Evolutionary conservation across 2,797 vertebrate species (phyloP), one percentile per base, ranked within the genome.

Genomic region (Knipowitschia caucasica): DNA sequence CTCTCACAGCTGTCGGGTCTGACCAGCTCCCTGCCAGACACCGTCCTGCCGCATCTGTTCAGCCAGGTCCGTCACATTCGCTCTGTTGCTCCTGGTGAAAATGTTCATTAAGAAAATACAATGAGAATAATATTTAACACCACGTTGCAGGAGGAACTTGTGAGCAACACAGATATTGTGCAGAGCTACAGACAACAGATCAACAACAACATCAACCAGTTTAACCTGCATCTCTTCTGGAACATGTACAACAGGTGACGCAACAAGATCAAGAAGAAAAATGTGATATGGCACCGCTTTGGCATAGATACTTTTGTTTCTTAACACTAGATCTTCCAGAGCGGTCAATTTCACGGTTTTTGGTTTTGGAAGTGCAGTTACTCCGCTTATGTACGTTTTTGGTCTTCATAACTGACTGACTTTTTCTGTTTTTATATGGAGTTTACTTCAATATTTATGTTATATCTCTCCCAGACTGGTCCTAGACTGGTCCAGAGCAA

Each of bases 211-310:
- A 69, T 98, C 79, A 98, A 99, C 87, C 95, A 95, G 84, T 94
- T 91, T 84, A 99, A 99, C 82, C 90, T 99, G 78, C 95, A 98
- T 83, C 96, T 99, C 51, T 98, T 99, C 91, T 98, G 95, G 94
- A 98, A 94, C 84, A 95, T 97, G 94, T 99, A 99, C 88, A 98
- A 98, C 81, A 90, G 96, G 96, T 99, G 66, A 47, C 7, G 42
- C 6, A n/a, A 23, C n/a, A n/a, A n/a, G n/a, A n/a, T n/a, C n/a
- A n/a, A n/a, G n/a, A n/a, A n/a, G n/a, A n/a, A n/a, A n/a, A n/a
- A n/a, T n/a, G n/a, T n/a, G n/a, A n/a, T n/a, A n/a, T n/a, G n/a
- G n/a, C n/a, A n/a, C n/a, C n/a, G n/a, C n/a, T n/a, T n/a, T n/a
- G n/a, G n/a, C n/a, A n/a, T n/a, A n/a, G n/a, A n/a, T n/a, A n/a